Evolutionary conservation across 2,888 invertebrate species (phyloP).

Genomic region (Microctonus hyperodae): DNA sequence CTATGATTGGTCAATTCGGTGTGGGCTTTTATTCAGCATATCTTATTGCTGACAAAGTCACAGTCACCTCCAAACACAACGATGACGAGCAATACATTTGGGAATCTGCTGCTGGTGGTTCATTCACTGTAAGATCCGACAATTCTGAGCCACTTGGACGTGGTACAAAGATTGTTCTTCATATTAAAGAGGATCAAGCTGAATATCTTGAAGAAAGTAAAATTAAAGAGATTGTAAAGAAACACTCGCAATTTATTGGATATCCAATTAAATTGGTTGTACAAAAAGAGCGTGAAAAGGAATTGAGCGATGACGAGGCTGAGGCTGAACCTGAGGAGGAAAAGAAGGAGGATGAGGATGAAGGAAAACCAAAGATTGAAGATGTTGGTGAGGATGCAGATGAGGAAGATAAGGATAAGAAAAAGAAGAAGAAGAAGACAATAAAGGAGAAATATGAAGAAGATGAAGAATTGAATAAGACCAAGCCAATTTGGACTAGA

Average conservation of each 20-base stretch:
- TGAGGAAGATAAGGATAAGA: constrained; percentile 74
- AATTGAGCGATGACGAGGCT: constrained; percentile 87
- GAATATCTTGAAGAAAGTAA: constrained; percentile 95
- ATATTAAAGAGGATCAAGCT: constrained; percentile 94
- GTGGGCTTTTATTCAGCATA: constrained; percentile 99
- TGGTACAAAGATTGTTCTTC: constrained; percentile 93
- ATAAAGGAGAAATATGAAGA: constrained; percentile 98
- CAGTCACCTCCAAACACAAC: constrained; percentile 94
- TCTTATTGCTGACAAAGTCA: constrained; percentile 92
- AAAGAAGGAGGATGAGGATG: constrained; percentile 66
- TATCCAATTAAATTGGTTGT: constrained; percentile 96
- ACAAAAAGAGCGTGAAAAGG: constrained; percentile 97
- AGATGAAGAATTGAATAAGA: constrained; percentile 98
- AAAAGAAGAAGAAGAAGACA: constrained; percentile 90
- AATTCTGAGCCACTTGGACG: constrained; percentile 83
- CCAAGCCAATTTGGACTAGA: constrained; percentile 97
- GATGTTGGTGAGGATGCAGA: constrained; percentile 78
- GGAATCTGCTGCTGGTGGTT: constrained; percentile 98
- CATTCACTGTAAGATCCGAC: constrained; percentile 89
- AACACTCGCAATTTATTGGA: constrained; percentile 98
- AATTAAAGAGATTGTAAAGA: constrained; percentile 97
- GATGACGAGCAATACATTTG: constrained; percentile 98
- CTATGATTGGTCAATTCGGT: constrained; percentile 99
- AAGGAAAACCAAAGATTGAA: constrained; percentile 75
- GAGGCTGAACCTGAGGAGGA: constrained; percentile 81